Evolutionary conservation across 2,113 vertebrate species (phyloP).

Genomic region (Heterochromis multidens): DNA sequence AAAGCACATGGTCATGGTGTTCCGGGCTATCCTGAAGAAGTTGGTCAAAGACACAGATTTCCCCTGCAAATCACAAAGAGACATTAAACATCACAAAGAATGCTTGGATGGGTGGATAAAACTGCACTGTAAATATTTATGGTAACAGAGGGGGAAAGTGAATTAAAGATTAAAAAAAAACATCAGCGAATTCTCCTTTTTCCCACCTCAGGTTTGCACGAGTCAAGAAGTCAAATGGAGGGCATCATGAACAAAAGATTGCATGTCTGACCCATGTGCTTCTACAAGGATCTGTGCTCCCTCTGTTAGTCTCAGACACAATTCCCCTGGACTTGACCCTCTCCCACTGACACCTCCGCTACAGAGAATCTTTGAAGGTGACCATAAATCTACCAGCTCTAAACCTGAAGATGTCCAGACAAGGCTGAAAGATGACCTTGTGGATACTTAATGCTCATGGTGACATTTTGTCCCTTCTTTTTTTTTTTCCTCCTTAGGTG

Average conservation of each 20-base stretch:
- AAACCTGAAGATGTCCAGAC: neutral
- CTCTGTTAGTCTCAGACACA: neutral
- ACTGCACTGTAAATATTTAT: neutral
- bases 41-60: constrained; percentile 98
- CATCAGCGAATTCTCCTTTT: neutral
- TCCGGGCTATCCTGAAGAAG: constrained; percentile 98
- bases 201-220: neutral
- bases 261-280: neutral
- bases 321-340: constrained; percentile 24
- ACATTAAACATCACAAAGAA: neutral
- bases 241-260: neutral
- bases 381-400: constrained; percentile 53
- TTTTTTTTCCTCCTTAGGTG: neutral
- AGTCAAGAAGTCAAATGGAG: neutral
- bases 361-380: constrained; percentile 41
- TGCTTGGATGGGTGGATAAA: neutral
- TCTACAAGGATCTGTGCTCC: neutral
- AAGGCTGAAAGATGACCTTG: constrained; percentile 30
- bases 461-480: neutral
- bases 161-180: neutral
- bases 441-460: neutral
- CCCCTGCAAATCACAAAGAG: constrained; percentile 81
- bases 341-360: constrained; percentile 4
- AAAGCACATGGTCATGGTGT: constrained; percentile 99
- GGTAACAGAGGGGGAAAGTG: neutral